Percentiles rank a stretch among this genome's conserved stretches.
These are phyloP conservation scores for Aplysina aerophoba DNA, from an alignment of 37 sponge, comb jelly and placozoan genomes.

Conservation along the genomic window DNA sequence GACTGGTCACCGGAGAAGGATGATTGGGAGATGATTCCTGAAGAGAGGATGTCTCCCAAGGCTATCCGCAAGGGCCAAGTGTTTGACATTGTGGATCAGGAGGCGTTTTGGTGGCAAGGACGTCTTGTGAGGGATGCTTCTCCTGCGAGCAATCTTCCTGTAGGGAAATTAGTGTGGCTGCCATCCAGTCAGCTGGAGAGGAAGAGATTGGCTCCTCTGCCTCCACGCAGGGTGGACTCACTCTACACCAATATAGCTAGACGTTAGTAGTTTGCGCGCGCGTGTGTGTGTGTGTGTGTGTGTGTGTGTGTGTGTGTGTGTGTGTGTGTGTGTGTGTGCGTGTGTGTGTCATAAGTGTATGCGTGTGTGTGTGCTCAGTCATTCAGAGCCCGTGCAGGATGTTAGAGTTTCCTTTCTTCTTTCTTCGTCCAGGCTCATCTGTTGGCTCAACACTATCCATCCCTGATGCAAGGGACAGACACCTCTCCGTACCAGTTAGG, in stretches of 20 bases:
- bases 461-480: too few species aligned
- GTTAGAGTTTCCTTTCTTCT: too few species aligned
- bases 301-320: background rate
- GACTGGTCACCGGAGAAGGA: slow-evolving; percentile 16
- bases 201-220: slow-evolving; percentile 3
- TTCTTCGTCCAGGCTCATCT: too few species aligned
- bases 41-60: slow-evolving; percentile 34
- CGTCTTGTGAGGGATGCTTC: slow-evolving; percentile 46
- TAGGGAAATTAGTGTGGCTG: slow-evolving; percentile 2
- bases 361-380: too few species aligned
- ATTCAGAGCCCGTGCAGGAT: too few species aligned
- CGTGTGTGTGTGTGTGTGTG: slow-evolving; percentile 9
- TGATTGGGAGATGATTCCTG: slow-evolving; percentile 13
- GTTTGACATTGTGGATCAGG: slow-evolving; percentile 49
- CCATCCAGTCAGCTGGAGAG: slow-evolving; percentile 20
- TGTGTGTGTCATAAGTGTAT: too few species aligned
- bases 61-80: slow-evolving; percentile 28
- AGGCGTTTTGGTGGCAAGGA: slow-evolving; percentile 71
- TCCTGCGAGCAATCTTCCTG: background rate
- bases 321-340: background rate
- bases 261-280: background rate
- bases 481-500: too few species aligned
- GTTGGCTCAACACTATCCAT: too few species aligned
- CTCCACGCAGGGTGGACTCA: slow-evolving; percentile 30
- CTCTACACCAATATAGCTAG: background rate